Evolutionary conservation across 2,888 invertebrate genomes (phyloP).

Genomic region (Platycnemis pennipes): DNA sequence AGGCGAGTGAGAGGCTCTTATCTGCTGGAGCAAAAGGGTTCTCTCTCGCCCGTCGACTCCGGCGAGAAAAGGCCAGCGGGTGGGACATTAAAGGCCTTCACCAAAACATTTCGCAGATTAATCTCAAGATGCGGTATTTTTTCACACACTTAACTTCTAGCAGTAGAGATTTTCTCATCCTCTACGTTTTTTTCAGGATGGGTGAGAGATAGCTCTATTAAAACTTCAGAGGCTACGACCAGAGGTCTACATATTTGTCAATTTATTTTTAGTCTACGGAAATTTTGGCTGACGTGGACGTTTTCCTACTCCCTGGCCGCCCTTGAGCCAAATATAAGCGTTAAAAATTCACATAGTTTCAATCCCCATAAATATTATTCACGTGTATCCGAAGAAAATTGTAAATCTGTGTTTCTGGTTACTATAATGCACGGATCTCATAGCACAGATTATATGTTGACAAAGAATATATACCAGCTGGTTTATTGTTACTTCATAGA

Average conservation of each 20-base stretch:
- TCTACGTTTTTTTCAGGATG: neutral
- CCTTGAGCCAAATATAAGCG: too few relatives aligned
- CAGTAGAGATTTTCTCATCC: neutral
- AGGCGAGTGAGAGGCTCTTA: neutral
- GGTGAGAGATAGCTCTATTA: neutral
- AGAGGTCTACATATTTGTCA: neutral
- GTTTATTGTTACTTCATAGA: too few relatives aligned
- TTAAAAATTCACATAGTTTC: too few relatives aligned
- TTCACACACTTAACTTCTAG: neutral
- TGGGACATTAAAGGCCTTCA: neutral
- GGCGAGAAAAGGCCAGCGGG: neutral
- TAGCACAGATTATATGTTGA: too few relatives aligned
- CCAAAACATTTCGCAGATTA: slow-evolving; percentile 11
- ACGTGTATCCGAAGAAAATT: too few relatives aligned
- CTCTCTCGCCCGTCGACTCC: neutral
- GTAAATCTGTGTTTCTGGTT: too few relatives aligned
- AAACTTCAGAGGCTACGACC: neutral
- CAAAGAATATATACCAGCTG: too few relatives aligned
- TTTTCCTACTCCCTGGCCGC: too few relatives aligned
- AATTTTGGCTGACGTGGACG: neutral
- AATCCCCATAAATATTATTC: too few relatives aligned
- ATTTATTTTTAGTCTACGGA: neutral
- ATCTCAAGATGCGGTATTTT: neutral
- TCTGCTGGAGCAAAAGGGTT: neutral
- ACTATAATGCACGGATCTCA: too few relatives aligned